Percentiles rank a stretch among this genome's conserved stretches.
Conservation (phyloP, 2,888 invertebrate species). For the Meandrusa payeni region DNA sequence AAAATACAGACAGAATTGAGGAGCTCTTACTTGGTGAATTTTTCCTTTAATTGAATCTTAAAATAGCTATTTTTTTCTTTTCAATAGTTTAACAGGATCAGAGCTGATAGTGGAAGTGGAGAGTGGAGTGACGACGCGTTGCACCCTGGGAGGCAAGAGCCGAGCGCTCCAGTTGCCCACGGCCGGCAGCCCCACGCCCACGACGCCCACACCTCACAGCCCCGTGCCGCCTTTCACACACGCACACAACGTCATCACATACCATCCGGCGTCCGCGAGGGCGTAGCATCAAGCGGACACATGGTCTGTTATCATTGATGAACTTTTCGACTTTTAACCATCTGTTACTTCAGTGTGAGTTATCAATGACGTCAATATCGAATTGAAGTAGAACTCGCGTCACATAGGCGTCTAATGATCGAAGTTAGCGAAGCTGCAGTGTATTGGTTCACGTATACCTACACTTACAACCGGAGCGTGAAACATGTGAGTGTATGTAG, state of each 20-base stretch:
- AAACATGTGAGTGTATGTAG: no score
- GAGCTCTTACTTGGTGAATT: no score
- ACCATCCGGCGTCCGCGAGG: conserved; percentile 67
- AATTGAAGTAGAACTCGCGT: no score
- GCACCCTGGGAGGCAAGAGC: conserved; percentile 91
- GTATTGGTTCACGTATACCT: no score
- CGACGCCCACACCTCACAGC: conserved; percentile 26
- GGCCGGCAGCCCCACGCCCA: conserved; percentile 24
- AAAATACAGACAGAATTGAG: no score
- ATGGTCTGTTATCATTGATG: not conserved
- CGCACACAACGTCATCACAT: conserved; percentile 76
- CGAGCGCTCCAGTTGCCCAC: conserved; percentile 67
- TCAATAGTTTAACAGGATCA: conserved; percentile 83
- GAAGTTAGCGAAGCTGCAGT: no score
- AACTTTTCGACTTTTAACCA: not conserved
- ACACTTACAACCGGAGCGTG: no score
- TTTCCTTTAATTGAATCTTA: no score
- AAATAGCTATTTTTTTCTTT: no score
- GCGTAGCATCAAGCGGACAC: conserved; percentile 39
- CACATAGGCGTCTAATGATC: no score
- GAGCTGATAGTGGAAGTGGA: conserved; percentile 88
- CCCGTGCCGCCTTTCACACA: conserved; percentile 64
- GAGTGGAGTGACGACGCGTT: conserved; percentile 87
- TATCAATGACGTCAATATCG: no score
- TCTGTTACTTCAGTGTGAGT: not conserved